A percentile compares a stretch with the other conserved stretches of the same genome.
Evolutionary conservation across 1,140 invertebrate genomes (phyloP).

Genomic region (Mactra quadrangularis): DNA sequence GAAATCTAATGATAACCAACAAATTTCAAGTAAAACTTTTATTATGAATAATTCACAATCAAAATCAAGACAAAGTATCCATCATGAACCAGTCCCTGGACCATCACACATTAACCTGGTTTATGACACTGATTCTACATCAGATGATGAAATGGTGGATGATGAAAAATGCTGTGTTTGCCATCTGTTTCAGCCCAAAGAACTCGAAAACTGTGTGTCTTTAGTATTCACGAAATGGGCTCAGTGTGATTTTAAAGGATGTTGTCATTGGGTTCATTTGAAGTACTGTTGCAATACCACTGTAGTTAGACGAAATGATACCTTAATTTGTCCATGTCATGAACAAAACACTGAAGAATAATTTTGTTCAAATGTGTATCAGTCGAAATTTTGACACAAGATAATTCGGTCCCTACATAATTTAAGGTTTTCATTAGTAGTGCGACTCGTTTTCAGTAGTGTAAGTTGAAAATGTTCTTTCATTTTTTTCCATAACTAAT

Average conservation of each 20-base stretch:
- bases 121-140: not conserved
- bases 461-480: too few species aligned
- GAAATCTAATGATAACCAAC: not conserved
- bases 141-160: slow-evolving; percentile 5
- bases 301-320: not conserved
- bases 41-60: not conserved
- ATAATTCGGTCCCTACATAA: too few species aligned
- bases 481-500: too few species aligned
- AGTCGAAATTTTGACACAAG: too few species aligned
- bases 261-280: slow-evolving; percentile 2
- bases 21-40: not conserved
- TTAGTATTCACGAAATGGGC: slow-evolving; percentile 18
- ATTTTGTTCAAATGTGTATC: too few species aligned
- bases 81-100: not conserved
- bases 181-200: slow-evolving; percentile 11
- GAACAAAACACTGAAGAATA: too few species aligned
- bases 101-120: slow-evolving; percentile 10
- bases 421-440: too few species aligned
- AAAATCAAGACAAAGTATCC: not conserved
- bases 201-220: not conserved
- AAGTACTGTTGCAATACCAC: slow-evolving; percentile 1
- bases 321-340: too few species aligned
- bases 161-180: slow-evolving; percentile 31
- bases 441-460: too few species aligned
- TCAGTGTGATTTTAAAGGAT: slow-evolving; percentile 1